phyloP scores from a whole-genome alignment of 1,140 invertebrate genomes.

The Geopemphigus sp. region DNA sequence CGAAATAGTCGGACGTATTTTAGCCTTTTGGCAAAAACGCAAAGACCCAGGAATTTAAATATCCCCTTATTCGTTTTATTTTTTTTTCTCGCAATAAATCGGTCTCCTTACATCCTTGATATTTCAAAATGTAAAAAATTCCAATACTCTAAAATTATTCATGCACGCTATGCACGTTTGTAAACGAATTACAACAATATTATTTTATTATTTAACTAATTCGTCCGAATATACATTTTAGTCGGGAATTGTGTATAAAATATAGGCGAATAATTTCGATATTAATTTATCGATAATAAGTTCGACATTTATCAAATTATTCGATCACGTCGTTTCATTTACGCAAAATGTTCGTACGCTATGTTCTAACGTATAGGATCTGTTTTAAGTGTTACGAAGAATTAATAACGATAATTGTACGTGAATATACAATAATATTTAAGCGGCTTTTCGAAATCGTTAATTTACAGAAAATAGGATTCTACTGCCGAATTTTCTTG shows the following conservation, averaged over 20 bases:
- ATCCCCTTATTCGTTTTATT: constrained; percentile 6
- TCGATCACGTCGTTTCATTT: not conserved
- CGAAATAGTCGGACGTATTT: constrained; percentile 12
- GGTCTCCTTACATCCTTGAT: not conserved
- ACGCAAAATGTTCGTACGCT: not conserved
- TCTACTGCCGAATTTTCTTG: constrained; percentile 4
- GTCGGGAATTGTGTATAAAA: not conserved
- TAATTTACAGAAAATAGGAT: constrained; percentile 19
- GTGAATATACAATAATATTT: constrained; percentile 1
- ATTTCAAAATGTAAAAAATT: not conserved
- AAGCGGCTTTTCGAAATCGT: constrained; percentile 1
- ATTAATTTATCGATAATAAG: not conserved
- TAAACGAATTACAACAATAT: too few relatives aligned
- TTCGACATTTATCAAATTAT: not conserved
- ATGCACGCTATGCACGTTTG: too few relatives aligned
- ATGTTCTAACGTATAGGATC: not conserved
- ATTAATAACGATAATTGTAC: not conserved
- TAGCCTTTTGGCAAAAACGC: constrained; percentile 19
- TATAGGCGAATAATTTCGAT: not conserved
- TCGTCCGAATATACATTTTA: not conserved
- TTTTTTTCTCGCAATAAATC: constrained; percentile 10
- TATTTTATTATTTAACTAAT: not conserved
- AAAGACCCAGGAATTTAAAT: constrained; percentile 31
- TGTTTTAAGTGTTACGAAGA: not conserved
- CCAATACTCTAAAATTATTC: not conserved